These are phyloP conservation scores for Seladonia tumulorum DNA, from an alignment of 2,888 invertebrate genomes.

Conservation along the genomic window DNA sequence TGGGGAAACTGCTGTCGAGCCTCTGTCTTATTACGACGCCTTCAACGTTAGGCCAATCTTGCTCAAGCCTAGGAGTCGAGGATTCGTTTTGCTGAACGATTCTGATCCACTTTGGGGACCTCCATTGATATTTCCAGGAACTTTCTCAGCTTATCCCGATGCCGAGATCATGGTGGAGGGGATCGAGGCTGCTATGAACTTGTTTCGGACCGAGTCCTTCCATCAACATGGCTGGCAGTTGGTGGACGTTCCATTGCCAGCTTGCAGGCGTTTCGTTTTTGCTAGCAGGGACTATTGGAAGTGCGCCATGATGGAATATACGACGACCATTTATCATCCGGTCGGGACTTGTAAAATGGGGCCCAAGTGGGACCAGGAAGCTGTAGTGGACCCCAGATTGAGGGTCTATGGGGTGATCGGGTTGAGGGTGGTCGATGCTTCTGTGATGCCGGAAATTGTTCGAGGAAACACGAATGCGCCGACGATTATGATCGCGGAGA, in stretches of 20 bases:
- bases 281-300: constrained; percentile 85
- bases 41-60: constrained; percentile 88
- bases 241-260: constrained; percentile 29
- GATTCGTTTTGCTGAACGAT: constrained; percentile 87
- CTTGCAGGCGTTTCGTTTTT: constrained; percentile 10
- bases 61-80: constrained; percentile 88
- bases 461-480: constrained; percentile 86
- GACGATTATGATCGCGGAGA: constrained; percentile 86
- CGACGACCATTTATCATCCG: constrained; percentile 89
- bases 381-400: constrained; percentile 89
- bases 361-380: constrained; percentile 86
- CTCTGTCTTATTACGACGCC: constrained; percentile 88
- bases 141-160: constrained; percentile 88
- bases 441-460: constrained; percentile 88
- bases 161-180: constrained; percentile 87
- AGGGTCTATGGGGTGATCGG: constrained; percentile 87
- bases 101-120: constrained; percentile 90
- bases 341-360: constrained; percentile 91
- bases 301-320: constrained; percentile 88
- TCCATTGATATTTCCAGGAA: constrained; percentile 90
- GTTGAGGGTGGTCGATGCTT: constrained; percentile 89
- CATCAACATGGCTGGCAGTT: constrained; percentile 17
- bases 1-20: constrained; percentile 85
- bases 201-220: constrained; percentile 82
- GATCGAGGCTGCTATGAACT: constrained; percentile 86